Percentiles rank a stretch among this genome's conserved stretches.
Conservation (phyloP, 2,113 vertebrate genomes). For the Hydrolagus affinis region DNA sequence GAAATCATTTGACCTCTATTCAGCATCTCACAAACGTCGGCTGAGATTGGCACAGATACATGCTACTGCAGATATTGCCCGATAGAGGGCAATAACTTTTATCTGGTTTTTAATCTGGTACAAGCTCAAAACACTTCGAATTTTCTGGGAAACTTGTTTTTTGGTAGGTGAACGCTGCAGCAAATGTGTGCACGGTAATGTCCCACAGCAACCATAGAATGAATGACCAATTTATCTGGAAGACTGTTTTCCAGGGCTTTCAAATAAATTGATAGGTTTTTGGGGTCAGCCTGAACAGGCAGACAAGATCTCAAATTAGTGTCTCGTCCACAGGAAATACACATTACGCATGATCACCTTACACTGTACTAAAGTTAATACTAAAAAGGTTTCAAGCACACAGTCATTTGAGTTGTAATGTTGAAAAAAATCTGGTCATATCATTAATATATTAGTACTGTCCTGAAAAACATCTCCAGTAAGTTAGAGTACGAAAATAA, state of each 20-base stretch:
- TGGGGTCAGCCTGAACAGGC: too few species aligned
- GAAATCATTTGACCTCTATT: neutral
- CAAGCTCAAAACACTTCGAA: too few species aligned
- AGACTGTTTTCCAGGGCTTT: too few species aligned
- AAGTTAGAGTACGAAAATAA: neutral
- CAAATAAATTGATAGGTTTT: too few species aligned
- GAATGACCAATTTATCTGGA: too few species aligned
- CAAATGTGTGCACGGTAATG: too few species aligned
- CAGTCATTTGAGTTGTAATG: neutral
- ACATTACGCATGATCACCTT: neutral
- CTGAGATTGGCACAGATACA: neutral
- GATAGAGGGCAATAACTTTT: neutral
- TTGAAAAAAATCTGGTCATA: neutral
- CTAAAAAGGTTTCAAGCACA: neutral
- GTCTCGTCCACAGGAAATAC: neutral
- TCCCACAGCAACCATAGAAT: too few species aligned
- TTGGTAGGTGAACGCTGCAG: too few species aligned
- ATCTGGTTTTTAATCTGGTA: too few species aligned
- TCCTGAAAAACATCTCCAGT: neutral
- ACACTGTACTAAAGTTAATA: neutral
- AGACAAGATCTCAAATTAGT: too few species aligned
- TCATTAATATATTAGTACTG: fast-evolving
- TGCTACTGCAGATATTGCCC: neutral
- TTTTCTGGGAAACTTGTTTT: too few species aligned
- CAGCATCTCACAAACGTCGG: neutral